Evolutionary conservation across 2,797 vertebrate genomes (phyloP).

Genomic region (Naso thynnoides): DNA sequence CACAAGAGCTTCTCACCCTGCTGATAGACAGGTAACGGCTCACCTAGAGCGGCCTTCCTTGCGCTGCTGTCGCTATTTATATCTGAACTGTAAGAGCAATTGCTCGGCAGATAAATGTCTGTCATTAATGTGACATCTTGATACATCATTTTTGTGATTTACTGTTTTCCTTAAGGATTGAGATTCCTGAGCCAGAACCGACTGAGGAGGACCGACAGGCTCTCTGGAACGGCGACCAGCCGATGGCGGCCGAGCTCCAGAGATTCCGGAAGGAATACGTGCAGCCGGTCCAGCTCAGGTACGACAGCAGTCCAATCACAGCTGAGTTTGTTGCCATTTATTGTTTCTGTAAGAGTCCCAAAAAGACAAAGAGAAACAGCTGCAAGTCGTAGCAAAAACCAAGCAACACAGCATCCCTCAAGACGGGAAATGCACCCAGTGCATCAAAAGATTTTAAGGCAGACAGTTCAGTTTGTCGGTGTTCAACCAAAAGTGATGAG

Average conservation of each 20-base stretch:
- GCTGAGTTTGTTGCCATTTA: neutral
- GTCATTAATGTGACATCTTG: neutral
- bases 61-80: neutral
- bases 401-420: neutral
- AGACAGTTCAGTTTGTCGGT: neutral
- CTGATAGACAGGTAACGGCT: conserved; percentile 92
- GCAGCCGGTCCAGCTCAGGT: conserved; percentile 99
- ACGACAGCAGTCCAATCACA: neutral
- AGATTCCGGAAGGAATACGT: conserved; percentile 97
- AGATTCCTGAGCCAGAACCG: conserved; percentile 96
- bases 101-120: neutral
- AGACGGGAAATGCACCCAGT: neutral
- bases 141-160: neutral
- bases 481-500: neutral
- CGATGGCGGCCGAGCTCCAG: conserved; percentile 94
- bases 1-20: conserved; percentile 92
- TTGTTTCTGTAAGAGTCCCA: neutral
- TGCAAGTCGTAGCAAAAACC: too few species aligned
- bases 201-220: conserved; percentile 93
- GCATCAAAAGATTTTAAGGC: neutral
- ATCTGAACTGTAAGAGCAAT: neutral
- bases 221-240: conserved; percentile 95
- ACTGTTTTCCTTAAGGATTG: conserved; percentile 86
- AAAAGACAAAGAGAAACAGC: neutral
- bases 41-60: neutral